Conservation (phyloP, 2,797 vertebrate genomes). For the Aythya fuligula region DNA sequence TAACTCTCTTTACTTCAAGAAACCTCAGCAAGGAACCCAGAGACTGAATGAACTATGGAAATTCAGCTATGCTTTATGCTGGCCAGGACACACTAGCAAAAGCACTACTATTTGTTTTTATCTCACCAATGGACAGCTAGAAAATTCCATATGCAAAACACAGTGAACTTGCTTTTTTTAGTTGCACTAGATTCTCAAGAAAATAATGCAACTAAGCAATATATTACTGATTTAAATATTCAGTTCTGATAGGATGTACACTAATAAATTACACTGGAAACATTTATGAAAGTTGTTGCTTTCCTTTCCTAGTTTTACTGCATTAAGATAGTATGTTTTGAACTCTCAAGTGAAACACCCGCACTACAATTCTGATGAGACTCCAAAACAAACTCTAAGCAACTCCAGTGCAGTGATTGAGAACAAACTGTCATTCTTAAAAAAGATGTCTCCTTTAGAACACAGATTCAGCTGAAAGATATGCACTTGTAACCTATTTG, state of each 20-base stretch:
- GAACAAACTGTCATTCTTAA: not conserved
- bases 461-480: not conserved
- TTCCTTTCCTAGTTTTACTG: not conserved
- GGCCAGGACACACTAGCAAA: not conserved
- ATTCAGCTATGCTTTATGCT: not conserved
- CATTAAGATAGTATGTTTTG: not conserved
- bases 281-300: not conserved
- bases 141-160: not conserved
- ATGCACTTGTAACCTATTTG: not conserved
- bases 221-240: not conserved
- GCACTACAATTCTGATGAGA: not conserved
- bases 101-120: not conserved
- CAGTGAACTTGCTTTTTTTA: not conserved
- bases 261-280: not conserved
- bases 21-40: conserved; percentile 10
- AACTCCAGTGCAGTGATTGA: not conserved
- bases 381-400: not conserved
- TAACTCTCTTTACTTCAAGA: not conserved
- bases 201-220: not conserved
- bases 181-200: not conserved
- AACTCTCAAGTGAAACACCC: not conserved
- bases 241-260: not conserved
- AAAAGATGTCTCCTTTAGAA: not conserved
- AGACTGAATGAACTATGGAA: not conserved
- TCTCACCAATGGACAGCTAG: not conserved